These are phyloP conservation scores for Collichthys lucidus DNA, from an alignment of 2,113 vertebrate species.

Conservation along the genomic window DNA sequence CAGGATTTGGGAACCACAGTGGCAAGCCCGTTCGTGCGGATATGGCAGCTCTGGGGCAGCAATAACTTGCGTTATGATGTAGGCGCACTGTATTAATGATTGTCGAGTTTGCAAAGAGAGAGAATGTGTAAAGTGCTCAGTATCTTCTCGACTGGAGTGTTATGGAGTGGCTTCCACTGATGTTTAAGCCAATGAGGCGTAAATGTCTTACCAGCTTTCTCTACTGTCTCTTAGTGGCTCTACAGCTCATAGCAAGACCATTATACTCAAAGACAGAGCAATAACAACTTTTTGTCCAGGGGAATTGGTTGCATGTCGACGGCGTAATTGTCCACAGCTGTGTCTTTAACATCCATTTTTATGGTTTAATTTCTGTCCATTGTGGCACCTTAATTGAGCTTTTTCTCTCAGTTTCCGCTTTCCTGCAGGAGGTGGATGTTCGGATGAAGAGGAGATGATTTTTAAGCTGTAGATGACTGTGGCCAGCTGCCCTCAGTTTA, in stretches of 20 bases:
- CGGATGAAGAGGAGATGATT: slow-evolving; percentile 40
- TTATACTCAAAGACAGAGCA: slow-evolving; percentile 43
- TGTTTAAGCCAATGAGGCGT: slow-evolving; percentile 68
- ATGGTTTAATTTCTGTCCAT: slow-evolving; percentile 31
- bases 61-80: slow-evolving; percentile 60
- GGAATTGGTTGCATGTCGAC: slow-evolving; percentile 42
- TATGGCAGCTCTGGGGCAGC: slow-evolving; percentile 63
- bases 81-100: slow-evolving; percentile 60
- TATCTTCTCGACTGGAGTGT: slow-evolving; percentile 51
- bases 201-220: slow-evolving; percentile 45
- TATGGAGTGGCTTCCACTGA: slow-evolving; percentile 46
- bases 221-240: slow-evolving; percentile 43
- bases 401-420: not conserved
- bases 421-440: slow-evolving; percentile 48
- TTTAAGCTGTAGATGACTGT: slow-evolving; percentile 42
- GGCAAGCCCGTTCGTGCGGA: slow-evolving; percentile 56
- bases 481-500: slow-evolving; percentile 56
- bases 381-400: not conserved
- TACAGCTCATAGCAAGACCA: slow-evolving; percentile 34
- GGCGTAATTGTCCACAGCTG: slow-evolving; percentile 58
- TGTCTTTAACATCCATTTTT: slow-evolving; percentile 45
- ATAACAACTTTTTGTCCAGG: slow-evolving; percentile 44
- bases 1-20: slow-evolving; percentile 58
- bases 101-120: slow-evolving; percentile 51
- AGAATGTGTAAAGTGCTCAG: slow-evolving; percentile 31